Evolutionary conservation across 2,113 vertebrate species (phyloP).

Genomic region (Callocephalon fimbriatum): DNA sequence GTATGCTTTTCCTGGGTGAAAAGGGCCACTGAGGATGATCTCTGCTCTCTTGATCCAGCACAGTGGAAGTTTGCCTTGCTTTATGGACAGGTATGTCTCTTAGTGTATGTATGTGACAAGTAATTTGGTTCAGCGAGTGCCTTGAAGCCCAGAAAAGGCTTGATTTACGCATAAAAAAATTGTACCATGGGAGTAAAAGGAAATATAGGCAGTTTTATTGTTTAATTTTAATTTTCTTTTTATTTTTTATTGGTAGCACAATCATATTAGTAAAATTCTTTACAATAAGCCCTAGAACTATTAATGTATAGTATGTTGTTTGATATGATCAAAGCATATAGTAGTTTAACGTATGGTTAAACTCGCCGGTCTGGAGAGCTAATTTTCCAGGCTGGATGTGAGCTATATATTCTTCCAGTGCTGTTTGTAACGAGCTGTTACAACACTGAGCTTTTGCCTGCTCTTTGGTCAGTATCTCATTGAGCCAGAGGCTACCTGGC

Average conservation of each 20-base stretch:
- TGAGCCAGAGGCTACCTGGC: neutral
- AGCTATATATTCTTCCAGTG: neutral
- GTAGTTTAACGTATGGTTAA: neutral
- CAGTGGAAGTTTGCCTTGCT: neutral
- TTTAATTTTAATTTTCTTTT: neutral
- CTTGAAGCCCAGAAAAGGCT: neutral
- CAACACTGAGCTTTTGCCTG: neutral
- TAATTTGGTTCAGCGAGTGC: neutral
- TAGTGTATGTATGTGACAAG: neutral
- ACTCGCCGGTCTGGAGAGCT: neutral
- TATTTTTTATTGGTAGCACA: neutral
- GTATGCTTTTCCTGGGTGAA: neutral
- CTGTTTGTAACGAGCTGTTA: neutral
- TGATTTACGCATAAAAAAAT: neutral
- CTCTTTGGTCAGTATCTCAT: neutral
- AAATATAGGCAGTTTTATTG: neutral
- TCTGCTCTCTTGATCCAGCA: neutral
- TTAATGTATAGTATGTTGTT: neutral
- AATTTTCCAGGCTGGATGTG: neutral
- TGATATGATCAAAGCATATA: neutral
- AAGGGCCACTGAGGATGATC: neutral
- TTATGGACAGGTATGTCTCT: neutral
- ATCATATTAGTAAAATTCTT: neutral
- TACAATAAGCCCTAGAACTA: neutral
- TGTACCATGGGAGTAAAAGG: neutral